Base-by-base conservation (phyloP, 2,888 invertebrate species). In the Clistopyga incitator region DNA sequence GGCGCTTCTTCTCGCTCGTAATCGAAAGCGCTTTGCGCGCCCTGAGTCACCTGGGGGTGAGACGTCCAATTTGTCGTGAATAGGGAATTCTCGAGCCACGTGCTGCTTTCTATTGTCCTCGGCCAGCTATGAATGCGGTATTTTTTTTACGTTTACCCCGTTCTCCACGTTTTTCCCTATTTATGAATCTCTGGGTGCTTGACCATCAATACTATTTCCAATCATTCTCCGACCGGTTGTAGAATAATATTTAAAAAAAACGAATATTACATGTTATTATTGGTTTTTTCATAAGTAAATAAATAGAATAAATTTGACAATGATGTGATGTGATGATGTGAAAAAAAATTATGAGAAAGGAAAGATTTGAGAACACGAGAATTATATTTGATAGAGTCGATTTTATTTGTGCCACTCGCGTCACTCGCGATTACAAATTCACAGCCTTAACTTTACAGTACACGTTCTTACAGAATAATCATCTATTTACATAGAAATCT, bases 391-490 rank as follows among this genome's bases (percentile, higher is more conserved):
- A 74, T 64, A 82, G 65, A 74, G 29, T 82, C 77, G 67, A 74
- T 87, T 89, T 88, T 90, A 90, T 90, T 90, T 81, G 78, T 70
- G 85, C 88, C 85, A 68, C 80, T 82, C 77, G 78, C 67, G 54
- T 81, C 61, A 82, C 70, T 85, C 83, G 72, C 85, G 84, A 29
- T 89, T 88, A 89, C 86, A 90, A 89, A 89, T 88, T 90, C 90
- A 90, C 90, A 90, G 90, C 90, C 90, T 89, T 86, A 82, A 88
- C 87, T 83, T 82, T 85, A 88, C 81, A 65, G 65, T 80, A 50
- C 56, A 67, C 61, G 18, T 70, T 70, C 34, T 61, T 64, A 72
- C 68, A 80, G 34, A 34, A 61, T 71, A 64, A 70, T 47, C 52
- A 61, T 81, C 74, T 84, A 78, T 78, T 65, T 84, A 67, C 78